Base-by-base conservation (phyloP, 2,888 invertebrate species). In the Polymixis lichenea region DNA sequence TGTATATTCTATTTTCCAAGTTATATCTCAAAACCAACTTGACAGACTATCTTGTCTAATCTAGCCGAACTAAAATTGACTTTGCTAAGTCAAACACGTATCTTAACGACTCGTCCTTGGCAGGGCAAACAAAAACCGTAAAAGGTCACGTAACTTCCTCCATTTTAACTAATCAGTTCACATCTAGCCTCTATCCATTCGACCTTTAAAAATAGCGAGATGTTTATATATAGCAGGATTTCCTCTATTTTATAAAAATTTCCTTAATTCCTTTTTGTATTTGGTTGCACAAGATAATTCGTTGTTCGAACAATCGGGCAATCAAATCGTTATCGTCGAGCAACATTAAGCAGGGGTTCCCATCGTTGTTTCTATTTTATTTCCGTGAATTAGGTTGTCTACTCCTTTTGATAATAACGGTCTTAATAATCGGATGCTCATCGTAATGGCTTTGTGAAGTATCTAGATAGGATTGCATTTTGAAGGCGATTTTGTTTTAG, bases 321-420 rank as follows among this genome's bases (percentile, higher is more conserved):
- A 86, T 89, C 85, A 89, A 87, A 89, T 88, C 78, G 88, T 86
- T 88, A 88, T 87, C 89, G 87, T 86, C 72, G 83, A 85, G 86
- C 77, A 82, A 85, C 88, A 86, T 89, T 89, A 88, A 85, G 78
- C 88, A 87, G 83, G 83, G 84, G 83, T 88, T 88, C 84, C 84
- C 86, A 89, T 86, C 85, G 87, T 85, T 86, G 83, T 86, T 86
- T 82, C 80, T 80, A 84, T 80, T 87, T 87, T 80, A 82, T 89
- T 86, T 88, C 88, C 81, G 74, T 84, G 76, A 86, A 89, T 84
- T 82, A 88, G 72, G 78, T 76, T 81, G 79, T 88, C 84, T 84
- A 82, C 84, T 84, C 79, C 81, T 78, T 86, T 84, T 69, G 82
- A 83, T 88, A 81, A 83, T 86, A 83, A 83, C 67, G 68, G 60